These are phyloP conservation scores for Sesia apiformis DNA, from an alignment of 2,888 invertebrate species.

Conservation along the genomic window DNA sequence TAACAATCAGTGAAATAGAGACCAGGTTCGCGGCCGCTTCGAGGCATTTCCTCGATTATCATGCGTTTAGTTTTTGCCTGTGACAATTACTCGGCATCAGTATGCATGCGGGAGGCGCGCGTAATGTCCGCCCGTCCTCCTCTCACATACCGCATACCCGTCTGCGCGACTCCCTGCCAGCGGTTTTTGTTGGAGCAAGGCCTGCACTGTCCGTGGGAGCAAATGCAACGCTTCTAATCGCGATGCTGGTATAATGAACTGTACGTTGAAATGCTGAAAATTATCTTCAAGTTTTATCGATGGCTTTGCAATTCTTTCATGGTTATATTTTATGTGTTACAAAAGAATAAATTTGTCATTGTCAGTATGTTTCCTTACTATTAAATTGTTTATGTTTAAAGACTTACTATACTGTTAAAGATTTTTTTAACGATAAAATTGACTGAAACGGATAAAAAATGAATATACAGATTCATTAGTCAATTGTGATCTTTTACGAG, in stretches of 20 bases:
- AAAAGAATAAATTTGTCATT: too few relatives aligned
- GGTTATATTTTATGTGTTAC: too few relatives aligned
- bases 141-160: slow-evolving; percentile 15
- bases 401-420: too few relatives aligned
- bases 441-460: too few relatives aligned
- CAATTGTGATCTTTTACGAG: too few relatives aligned
- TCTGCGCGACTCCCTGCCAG: slow-evolving; percentile 9
- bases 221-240: slow-evolving; percentile 15
- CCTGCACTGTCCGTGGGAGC: slow-evolving; percentile 32
- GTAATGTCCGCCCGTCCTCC: slow-evolving; percentile 17
- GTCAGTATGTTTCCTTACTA: too few relatives aligned
- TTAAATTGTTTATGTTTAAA: too few relatives aligned
- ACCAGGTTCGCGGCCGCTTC: slow-evolving; percentile 7
- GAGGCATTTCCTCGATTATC: slow-evolving; percentile 58
- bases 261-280: too few relatives aligned
- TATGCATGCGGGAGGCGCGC: slow-evolving; percentile 51
- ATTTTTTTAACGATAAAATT: too few relatives aligned
- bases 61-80: slow-evolving; percentile 56
- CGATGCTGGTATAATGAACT: background rate
- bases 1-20: slow-evolving; percentile 10
- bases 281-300: too few relatives aligned
- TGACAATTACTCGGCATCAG: slow-evolving; percentile 60
- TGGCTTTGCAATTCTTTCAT: too few relatives aligned
- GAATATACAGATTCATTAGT: too few relatives aligned
- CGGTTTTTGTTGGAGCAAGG: slow-evolving; percentile 25